Evolutionary conservation across 1,140 invertebrate genomes (phyloP), one percentile per base, ranked within the genome.

Genomic region (Cotesia typhae): DNA sequence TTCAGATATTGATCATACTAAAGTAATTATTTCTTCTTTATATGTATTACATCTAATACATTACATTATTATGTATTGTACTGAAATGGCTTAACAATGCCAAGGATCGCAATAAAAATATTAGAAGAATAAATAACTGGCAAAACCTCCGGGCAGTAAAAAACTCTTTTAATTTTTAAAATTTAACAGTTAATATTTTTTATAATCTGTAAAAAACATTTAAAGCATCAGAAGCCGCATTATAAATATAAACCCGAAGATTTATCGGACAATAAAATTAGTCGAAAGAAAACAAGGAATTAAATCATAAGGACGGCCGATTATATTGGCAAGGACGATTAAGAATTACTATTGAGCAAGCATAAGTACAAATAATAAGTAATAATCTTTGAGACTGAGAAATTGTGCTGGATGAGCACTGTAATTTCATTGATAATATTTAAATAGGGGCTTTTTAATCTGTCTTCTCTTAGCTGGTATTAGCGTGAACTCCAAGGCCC

Each of bases 351-450:
- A 78, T 77, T 82, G 80, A 77, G 78, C 73, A 14, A 47, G 38
- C 51, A 14, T 68, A 71, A 28, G 28, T 28, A 28, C 28, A 28
- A 28, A 28, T 28, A 28, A 28, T 28, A 28, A 69, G 28, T 79
- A 82, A 82, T 79, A 78, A 81, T 61, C 67, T 4, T 51, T 38
- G 14, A 20, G 20, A 66, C 64, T 66, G 64, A 47, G 17, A 28
- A 47, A 66, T 66, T 47, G 64, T 66, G 7, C 64, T 66, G 12
- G 65, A 59, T 77, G 74, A 76, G 77, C 74, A 83, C 82, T 82
- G 78, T 84, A 85, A 86, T 86, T 85, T 84, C 76, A 78, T 81
- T 83, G 82, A 81, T 84, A 85, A 84, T 85, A 86, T 86, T 86
- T 87, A 85, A 85, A 86, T 87, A 82, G 74, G 75, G 79, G 80